Base-by-base conservation (phyloP, 1,140 invertebrate species). In the Brachionus calyciflorus region DNA sequence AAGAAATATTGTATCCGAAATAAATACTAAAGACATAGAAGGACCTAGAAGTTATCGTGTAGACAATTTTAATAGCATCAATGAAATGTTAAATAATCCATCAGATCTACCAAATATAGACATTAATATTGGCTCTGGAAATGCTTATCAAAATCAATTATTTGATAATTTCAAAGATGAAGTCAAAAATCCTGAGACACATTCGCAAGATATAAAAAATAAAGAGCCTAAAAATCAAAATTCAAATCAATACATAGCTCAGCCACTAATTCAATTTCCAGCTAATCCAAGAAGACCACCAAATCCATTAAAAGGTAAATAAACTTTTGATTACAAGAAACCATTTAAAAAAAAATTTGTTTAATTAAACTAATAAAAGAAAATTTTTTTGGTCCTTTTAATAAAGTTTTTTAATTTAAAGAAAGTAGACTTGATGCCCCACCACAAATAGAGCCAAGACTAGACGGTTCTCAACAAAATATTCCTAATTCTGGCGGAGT, bases 11-110 rank as follows among this genome's bases (percentile, higher is more conserved):
- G 44, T 73, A 17, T 17, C 30, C 5, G 69, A 73, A 24, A 73
- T 73, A 26, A 73, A 49, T 7, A 73, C 69, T 21, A 73, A 55
- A 73, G 37, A 73, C 46, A 73, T 73, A 30, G 30, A 73, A 14
- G 69, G 69, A 10, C 69, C 69, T 14, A 55, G n/a, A 33, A 73
- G 30, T 33, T 73, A 73, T 46, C 26, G 44, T 12, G 69, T 41
- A 10, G 40, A 65, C 4, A 44, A 65, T 28, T 65, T 65, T 19
- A 65, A 65, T 5, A 44, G 37, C 33, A 41, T 73, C 6, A 70
- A 46, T 19, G 65, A 70, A 14, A 51, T 70, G 65, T 30, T 70
- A 9, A 55, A 73, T 33, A 55, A 73, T 53, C 44, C 33, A 33
- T 24, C 4, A 49, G 69, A 73, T 21, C 41, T 73, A 33, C 69